Evolutionary conservation across 2,888 invertebrate genomes (phyloP).

Genomic region (Heliconius charithonia): DNA sequence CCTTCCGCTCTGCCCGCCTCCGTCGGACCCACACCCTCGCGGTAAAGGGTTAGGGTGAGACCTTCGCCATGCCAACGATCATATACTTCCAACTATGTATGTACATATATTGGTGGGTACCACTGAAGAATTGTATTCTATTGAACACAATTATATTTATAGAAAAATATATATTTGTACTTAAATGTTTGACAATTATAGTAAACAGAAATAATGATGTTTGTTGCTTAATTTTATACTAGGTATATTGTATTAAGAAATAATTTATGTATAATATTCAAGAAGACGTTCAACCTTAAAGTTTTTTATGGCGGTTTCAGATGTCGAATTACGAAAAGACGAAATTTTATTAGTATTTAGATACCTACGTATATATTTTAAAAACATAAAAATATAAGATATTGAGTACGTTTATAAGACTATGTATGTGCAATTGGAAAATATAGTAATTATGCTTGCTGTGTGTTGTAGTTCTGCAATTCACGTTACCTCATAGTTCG

Average conservation of each 20-base stretch:
- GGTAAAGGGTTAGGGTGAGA: conserved; percentile 79
- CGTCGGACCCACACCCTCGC: conserved; percentile 63
- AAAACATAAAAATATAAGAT: neutral
- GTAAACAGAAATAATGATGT: neutral
- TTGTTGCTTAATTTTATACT: neutral
- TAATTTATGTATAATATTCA: neutral
- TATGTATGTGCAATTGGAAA: neutral
- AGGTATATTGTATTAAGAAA: neutral
- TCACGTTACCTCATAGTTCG: conserved; percentile 44
- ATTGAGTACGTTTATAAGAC: neutral
- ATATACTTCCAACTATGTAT: conserved; percentile 20
- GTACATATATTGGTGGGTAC: conserved; percentile 41
- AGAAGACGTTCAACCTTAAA: neutral
- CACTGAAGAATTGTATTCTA: neutral
- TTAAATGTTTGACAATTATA: neutral
- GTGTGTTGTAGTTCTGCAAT: conserved; percentile 48
- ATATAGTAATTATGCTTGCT: neutral
- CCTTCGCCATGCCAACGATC: conserved; percentile 58
- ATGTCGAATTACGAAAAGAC: neutral
- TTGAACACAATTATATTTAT: neutral
- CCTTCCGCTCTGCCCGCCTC: conserved; percentile 77
- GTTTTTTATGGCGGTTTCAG: neutral
- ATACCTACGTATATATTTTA: too few relatives aligned
- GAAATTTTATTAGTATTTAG: neutral
- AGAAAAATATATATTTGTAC: neutral